These are phyloP conservation scores for Hephaestus fuliginosus DNA, from an alignment of 2,797 vertebrate species.

Conservation along the genomic window DNA sequence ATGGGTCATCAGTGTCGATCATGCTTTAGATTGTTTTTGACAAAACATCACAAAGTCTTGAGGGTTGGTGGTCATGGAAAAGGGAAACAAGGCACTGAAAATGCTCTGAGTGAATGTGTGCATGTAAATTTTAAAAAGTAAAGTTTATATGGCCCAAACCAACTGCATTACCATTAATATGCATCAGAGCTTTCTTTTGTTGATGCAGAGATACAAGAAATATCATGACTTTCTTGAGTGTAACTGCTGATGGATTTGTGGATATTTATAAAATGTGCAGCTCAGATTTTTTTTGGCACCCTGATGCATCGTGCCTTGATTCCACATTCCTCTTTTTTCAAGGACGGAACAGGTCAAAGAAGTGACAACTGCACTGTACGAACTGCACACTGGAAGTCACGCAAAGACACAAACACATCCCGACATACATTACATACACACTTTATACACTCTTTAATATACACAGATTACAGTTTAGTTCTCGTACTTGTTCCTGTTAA, in stretches of 20 bases:
- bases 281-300: constrained; percentile 12
- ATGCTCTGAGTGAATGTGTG: not conserved
- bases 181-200: not conserved
- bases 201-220: constrained; percentile 11
- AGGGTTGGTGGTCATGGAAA: constrained; percentile 20
- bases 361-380: not conserved
- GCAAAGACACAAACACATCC: not conserved
- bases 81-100: not conserved
- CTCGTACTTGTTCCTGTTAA: not conserved
- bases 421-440: not conserved
- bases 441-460: no score
- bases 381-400: not conserved
- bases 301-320: not conserved
- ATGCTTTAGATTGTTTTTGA: not conserved
- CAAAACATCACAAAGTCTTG: constrained; percentile 15
- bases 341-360: constrained; percentile 14
- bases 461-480: not conserved
- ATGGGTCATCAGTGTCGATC: not conserved
- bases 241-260: constrained; percentile 14
- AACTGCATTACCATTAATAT: not conserved
- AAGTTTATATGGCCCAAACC: no score
- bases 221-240: not conserved
- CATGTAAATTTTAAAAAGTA: not conserved
- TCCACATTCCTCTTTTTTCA: constrained; percentile 5
- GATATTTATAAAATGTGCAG: constrained; percentile 17